Conservation (phyloP, 2,888 invertebrate genomes). For the Plagodis pulveraria region DNA sequence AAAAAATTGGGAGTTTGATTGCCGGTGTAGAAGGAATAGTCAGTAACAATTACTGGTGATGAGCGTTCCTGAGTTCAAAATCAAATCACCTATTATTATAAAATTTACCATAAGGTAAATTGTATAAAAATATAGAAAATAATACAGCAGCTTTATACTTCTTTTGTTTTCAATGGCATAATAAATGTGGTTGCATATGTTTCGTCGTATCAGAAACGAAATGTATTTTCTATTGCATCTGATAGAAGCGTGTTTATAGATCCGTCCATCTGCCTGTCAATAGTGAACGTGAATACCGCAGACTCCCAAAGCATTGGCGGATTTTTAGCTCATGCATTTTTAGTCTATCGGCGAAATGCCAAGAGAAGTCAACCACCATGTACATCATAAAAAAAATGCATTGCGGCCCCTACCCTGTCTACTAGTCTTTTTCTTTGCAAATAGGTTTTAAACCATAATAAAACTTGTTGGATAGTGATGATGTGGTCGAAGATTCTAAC, state of each 20-base stretch:
- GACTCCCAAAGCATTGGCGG: conserved; percentile 13
- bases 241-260: conserved; percentile 17
- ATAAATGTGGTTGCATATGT: conserved; percentile 10
- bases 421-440: too few relatives aligned
- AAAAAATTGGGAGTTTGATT: too few relatives aligned
- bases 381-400: background rate
- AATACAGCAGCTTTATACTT: too few relatives aligned
- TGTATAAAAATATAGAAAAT: too few relatives aligned
- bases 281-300: conserved; percentile 23
- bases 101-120: too few relatives aligned
- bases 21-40: too few relatives aligned
- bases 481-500: too few relatives aligned
- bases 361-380: background rate
- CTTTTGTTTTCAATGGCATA: background rate
- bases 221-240: conserved; percentile 20
- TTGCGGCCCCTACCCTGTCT: background rate
- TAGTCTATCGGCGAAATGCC: conserved; percentile 4
- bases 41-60: too few relatives aligned
- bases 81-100: too few relatives aligned
- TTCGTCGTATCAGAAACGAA: conserved; percentile 10
- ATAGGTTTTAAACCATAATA: too few relatives aligned
- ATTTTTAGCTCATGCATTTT: conserved; percentile 4
- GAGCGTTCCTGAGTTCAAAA: too few relatives aligned
- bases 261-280: conserved; percentile 22
- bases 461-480: too few relatives aligned